Base-by-base conservation (phyloP, 2,797 vertebrate species). In the Esox lucius region DNA sequence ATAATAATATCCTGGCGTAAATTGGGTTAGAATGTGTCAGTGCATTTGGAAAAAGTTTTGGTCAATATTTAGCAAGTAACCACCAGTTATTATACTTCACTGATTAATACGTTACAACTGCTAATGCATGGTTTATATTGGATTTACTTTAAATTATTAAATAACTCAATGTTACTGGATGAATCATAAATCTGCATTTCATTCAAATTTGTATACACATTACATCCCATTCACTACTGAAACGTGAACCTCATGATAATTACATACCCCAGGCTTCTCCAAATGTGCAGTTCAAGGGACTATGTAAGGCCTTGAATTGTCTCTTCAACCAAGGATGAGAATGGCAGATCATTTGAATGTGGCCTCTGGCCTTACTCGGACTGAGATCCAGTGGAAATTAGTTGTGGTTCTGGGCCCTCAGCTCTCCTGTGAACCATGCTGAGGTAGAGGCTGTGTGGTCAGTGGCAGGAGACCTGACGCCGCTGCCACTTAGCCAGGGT, bases 401-500 rank as follows among this genome's bases (percentile, higher is more conserved):
- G 11, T 12, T 61, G 22, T 24, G 22, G 56, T 46, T 19, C 19
- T 24, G n/a, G n/a, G 35, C 42, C 49, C 39, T 49, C 39, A 24
- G 16, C 28, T n/a, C 69, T 49, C 19, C 26, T 4, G 2, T n/a
- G 24, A 19, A 16, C 49, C 64, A 56, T 70, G 61, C 56, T 70
- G 19, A 78, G 70, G 70, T 62, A 35, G 24, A 48, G 53, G 56
- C n/a, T 11, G 22, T 61, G 56, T 24, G 56, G 56, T 61, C 56
- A 61, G 22, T 48, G 66, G 75, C 22, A 5, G 46, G 80, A 73
- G 46, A n/a, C 49, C n/a, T 31, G 65, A 39, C 31, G 49, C 74
- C 72, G 78, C 79, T 76, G 76, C 75, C 42, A 83, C 85, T 90
- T 84, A 83, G 73, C 70, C 56, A 80, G 78, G 75, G 72, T 83